These are phyloP conservation scores for Heliconius ethilla DNA, from an alignment of 2,888 invertebrate genomes.

Conservation along the genomic window DNA sequence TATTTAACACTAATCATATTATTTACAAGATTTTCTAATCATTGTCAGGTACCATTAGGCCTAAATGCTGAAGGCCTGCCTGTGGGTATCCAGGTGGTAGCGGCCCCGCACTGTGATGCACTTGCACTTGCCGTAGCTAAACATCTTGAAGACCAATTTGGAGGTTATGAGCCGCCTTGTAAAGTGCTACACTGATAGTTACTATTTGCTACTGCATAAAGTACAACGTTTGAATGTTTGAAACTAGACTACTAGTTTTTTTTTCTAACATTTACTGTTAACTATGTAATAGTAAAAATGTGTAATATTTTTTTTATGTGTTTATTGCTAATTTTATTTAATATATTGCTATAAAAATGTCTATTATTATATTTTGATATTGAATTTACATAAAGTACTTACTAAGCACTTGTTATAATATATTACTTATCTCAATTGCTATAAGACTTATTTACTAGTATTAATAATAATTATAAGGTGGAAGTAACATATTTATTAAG, in stretches of 20 bases:
- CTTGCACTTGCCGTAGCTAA: constrained; percentile 88
- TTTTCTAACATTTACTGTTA: neutral
- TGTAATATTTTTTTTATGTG: neutral
- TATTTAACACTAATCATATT: neutral
- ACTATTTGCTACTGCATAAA: neutral
- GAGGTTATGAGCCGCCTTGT: constrained; percentile 86
- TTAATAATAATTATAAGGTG: constrained; percentile 18
- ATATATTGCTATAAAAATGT: neutral
- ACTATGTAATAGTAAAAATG: neutral
- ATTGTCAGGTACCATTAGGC: constrained; percentile 87
- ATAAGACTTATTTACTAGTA: constrained; percentile 19
- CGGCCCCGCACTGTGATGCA: constrained; percentile 86
- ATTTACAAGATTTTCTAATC: neutral
- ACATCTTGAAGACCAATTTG: constrained; percentile 85
- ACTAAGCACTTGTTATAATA: neutral
- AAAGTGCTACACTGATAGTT: constrained; percentile 38
- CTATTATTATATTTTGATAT: neutral
- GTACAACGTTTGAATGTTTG: neutral
- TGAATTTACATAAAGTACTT: neutral
- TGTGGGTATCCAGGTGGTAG: constrained; percentile 90
- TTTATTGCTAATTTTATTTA: neutral
- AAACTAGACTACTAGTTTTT: neutral
- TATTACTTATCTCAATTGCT: constrained; percentile 1
- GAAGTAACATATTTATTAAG: neutral
- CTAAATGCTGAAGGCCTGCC: constrained; percentile 87